Percentiles rank a stretch among this genome's conserved stretches.
phyloP scores from a whole-genome alignment of 2,113 vertebrate species.

The Daubentonia madagascariensis region DNA sequence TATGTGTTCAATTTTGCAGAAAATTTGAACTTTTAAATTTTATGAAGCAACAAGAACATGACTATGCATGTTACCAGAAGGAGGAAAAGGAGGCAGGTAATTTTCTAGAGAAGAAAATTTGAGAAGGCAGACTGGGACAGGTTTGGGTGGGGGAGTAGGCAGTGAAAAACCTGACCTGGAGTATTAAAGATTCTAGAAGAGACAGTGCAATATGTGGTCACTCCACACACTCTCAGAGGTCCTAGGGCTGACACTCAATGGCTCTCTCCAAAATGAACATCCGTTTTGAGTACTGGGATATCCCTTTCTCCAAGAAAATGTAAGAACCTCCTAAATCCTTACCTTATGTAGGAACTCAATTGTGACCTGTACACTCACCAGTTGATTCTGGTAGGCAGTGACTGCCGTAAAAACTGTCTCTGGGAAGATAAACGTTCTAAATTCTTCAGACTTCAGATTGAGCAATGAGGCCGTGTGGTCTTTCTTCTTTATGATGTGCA shows the following conservation, averaged over 20 bases:
- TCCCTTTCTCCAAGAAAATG: neutral
- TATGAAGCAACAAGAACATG: neutral
- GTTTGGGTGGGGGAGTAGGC: neutral
- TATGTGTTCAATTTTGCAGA: neutral
- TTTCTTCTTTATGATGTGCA: conserved; percentile 99
- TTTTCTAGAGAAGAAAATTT: neutral
- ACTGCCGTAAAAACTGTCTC: conserved; percentile 99
- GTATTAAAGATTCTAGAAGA: neutral
- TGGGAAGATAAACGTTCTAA: conserved; percentile 96
- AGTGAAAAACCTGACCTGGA: neutral
- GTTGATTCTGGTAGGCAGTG: conserved; percentile 98
- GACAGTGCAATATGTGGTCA: accelerated
- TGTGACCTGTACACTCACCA: conserved; percentile 87
- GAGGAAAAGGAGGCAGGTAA: neutral
- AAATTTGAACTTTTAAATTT: neutral
- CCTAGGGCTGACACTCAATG: neutral
- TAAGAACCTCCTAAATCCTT: neutral
- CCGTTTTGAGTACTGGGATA: neutral
- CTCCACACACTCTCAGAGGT: neutral
- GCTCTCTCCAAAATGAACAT: neutral
- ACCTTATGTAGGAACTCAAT: neutral
- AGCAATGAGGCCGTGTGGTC: conserved; percentile 98
- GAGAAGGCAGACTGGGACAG: neutral
- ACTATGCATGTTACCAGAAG: neutral
- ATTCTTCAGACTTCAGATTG: conserved; percentile 98